These are phyloP conservation scores for Paratilapia polleni DNA, from an alignment of 2,113 vertebrate species.

Conservation along the genomic window DNA sequence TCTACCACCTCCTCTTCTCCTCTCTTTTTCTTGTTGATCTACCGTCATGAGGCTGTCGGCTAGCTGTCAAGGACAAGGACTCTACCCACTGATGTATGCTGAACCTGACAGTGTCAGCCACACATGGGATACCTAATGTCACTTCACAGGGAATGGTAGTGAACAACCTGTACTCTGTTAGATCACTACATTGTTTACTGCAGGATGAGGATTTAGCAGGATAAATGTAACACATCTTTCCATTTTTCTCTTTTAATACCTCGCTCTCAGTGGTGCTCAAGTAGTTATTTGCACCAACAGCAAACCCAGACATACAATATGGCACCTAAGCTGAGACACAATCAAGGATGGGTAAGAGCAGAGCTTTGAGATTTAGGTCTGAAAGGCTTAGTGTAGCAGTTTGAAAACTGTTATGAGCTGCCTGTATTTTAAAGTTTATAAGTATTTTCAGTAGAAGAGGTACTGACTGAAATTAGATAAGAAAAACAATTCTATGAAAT, in stretches of 20 bases:
- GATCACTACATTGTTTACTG: neutral
- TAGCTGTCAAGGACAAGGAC: constrained; percentile 65
- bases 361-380: neutral
- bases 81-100: constrained; percentile 40
- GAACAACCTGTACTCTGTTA: constrained; percentile 48
- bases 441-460: neutral
- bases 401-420: neutral
- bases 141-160: constrained; percentile 35
- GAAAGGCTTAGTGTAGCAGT: neutral
- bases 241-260: neutral
- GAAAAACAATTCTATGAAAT: neutral
- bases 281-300: neutral
- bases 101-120: constrained; percentile 50
- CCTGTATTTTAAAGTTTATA: neutral
- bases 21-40: constrained; percentile 59
- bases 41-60: constrained; percentile 41
- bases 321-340: neutral
- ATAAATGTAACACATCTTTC: neutral
- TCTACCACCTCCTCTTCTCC: constrained; percentile 27
- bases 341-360: neutral
- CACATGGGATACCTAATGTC: constrained; percentile 45
- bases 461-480: neutral
- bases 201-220: too few relatives aligned
- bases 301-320: neutral
- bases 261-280: neutral